Evolutionary conservation across 2,888 invertebrate species (phyloP).

Genomic region (Elegia similella): DNA sequence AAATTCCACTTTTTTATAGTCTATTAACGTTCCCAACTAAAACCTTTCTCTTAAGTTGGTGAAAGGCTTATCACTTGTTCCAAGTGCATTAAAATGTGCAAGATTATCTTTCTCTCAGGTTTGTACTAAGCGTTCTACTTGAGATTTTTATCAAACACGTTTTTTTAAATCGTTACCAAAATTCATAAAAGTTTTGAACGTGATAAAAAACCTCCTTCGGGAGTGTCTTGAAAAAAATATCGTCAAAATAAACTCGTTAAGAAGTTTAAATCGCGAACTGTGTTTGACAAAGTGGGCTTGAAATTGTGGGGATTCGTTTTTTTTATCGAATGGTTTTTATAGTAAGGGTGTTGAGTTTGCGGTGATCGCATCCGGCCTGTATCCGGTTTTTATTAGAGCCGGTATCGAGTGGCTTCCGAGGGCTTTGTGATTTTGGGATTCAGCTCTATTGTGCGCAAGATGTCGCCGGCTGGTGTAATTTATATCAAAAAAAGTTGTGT

Average conservation of each 20-base stretch:
- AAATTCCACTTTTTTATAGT: constrained; percentile 24
- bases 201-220: constrained; percentile 7
- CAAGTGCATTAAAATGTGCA: neutral
- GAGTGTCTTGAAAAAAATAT: constrained; percentile 24
- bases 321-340: constrained; percentile 43
- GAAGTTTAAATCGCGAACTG: constrained; percentile 45
- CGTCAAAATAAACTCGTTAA: constrained; percentile 36
- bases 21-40: constrained; percentile 18
- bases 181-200: neutral
- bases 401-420: constrained; percentile 72
- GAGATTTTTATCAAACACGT: neutral
- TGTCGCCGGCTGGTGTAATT: constrained; percentile 52
- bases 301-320: constrained; percentile 46
- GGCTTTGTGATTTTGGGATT: constrained; percentile 60
- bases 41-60: constrained; percentile 18
- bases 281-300: constrained; percentile 48
- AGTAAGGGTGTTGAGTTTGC: constrained; percentile 47
- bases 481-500: constrained; percentile 23
- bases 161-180: neutral
- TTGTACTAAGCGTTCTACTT: neutral
- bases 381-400: constrained; percentile 74
- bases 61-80: constrained; percentile 5
- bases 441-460: constrained; percentile 51
- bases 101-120: constrained; percentile 5
- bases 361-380: constrained; percentile 61